phyloP scores from a whole-genome alignment of 2,113 vertebrate species.

The Tragelaphus strepsiceros region DNA sequence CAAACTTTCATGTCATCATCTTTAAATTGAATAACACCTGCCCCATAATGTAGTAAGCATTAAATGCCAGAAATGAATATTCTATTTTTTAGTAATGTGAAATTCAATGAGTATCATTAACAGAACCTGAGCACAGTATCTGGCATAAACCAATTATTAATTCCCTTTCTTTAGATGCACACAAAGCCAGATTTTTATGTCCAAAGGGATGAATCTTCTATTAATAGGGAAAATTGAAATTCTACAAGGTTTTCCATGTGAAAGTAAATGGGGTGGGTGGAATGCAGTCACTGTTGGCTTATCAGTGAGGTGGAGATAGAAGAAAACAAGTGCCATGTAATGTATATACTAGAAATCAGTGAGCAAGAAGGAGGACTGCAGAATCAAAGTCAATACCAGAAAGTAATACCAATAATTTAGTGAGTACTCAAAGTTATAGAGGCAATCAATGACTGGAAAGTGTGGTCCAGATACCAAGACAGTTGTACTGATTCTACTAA shows the following conservation, averaged over 20 bases:
- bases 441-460: not conserved
- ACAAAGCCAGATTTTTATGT: not conserved
- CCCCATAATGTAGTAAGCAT: not conserved
- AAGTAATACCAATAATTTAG: not conserved
- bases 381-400: not conserved
- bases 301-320: not conserved
- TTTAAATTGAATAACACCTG: not conserved
- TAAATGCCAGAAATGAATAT: constrained; percentile 19
- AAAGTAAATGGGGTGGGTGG: not conserved
- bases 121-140: not conserved
- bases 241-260: not conserved
- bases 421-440: not conserved
- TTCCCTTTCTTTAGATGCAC: not conserved
- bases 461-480: not conserved
- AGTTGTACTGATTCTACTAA: not conserved
- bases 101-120: constrained; percentile 25
- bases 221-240: not conserved
- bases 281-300: not conserved
- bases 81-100: not conserved
- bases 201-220: not conserved
- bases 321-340: not conserved
- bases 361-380: not conserved
- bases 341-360: not conserved
- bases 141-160: not conserved
- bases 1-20: not conserved